Evolutionary conservation across 92 coral and sea anemone species (phyloP), one percentile per base, ranked within the genome.

Genomic region (Siderastrea siderea): DNA sequence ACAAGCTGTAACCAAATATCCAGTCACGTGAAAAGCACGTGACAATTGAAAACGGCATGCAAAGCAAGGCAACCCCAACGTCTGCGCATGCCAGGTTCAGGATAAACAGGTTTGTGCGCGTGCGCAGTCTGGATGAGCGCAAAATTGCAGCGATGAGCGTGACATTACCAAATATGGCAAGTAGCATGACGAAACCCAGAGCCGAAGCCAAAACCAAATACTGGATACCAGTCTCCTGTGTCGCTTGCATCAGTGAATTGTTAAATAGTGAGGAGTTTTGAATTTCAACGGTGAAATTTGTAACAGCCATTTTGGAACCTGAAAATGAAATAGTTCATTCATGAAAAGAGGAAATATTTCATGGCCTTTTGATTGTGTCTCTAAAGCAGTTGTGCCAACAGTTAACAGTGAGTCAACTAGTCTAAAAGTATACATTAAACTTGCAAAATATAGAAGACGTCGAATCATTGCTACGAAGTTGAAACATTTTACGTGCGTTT

Each of bases 81-180:
- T 95, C 98, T 15, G 96, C 94, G 46, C 85, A 84, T 50, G 98
- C 96, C 72, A 87, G 93, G 88, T 93, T 95, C 47, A 90, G 64
- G 69, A 95, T 90, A 74, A 95, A 95, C 89, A 87, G 64, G 86
- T 93, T 95, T 52, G 98, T 95, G 87, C 93, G 94, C 91, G 96
- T 93, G 85, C 96, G 98, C 87, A 95, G 72, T 14, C 64, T 58
- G 14, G 89, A 88, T 11, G 75, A 90, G 50, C 93, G 91, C 87
- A 81, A 87, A 71, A 94, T 90, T 52, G 90, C 78, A 73, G 77
- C 50, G 67, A 94, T 77, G 66, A 94, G 86, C 72, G 91, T 69
- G 1, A 47, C 58, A 51, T 91, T 92, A 3, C 98, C 98, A 92
- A 90, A 90, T 92, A 92, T 75, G 88, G 95, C 89, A 58, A 93